Conservation (phyloP, 2,797 vertebrate genomes). For the Apogon hyalosoma region DNA sequence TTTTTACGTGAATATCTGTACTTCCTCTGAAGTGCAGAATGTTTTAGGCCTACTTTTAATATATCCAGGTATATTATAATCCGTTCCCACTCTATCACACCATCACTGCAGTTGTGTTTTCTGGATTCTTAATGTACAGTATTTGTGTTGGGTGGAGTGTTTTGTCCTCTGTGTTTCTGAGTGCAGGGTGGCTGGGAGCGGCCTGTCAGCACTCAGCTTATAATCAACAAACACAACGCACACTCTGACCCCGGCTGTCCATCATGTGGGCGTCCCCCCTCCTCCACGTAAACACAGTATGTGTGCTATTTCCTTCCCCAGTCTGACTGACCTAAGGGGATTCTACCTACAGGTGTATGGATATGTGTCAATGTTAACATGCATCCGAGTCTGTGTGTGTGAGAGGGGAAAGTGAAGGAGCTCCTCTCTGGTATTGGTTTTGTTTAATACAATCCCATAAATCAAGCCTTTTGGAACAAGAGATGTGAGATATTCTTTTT, state of each 20-base stretch:
- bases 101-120: too few species aligned
- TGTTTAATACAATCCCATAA: constrained; percentile 67
- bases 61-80: too few species aligned
- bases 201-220: constrained; percentile 89
- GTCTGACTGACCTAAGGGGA: constrained; percentile 29
- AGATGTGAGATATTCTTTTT: constrained; percentile 81
- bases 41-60: too few species aligned
- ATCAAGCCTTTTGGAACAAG: constrained; percentile 73
- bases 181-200: constrained; percentile 33
- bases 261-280: constrained; percentile 66
- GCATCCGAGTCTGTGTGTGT: constrained; percentile 21
- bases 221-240: constrained; percentile 83
- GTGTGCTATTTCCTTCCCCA: constrained; percentile 52
- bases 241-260: constrained; percentile 85
- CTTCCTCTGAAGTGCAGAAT: too few species aligned
- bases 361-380: constrained; percentile 20
- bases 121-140: too few species aligned
- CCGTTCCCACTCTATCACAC: too few species aligned
- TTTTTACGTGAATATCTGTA: too few species aligned
- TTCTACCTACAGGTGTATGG: constrained; percentile 46
- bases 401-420: not conserved
- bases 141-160: not conserved
- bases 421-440: constrained; percentile 37
- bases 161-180: constrained; percentile 44
- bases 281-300: constrained; percentile 3